Percentiles rank a stretch among this genome's conserved stretches.
Conservation (phyloP, 2,113 vertebrate species). For the Mola mola region DNA sequence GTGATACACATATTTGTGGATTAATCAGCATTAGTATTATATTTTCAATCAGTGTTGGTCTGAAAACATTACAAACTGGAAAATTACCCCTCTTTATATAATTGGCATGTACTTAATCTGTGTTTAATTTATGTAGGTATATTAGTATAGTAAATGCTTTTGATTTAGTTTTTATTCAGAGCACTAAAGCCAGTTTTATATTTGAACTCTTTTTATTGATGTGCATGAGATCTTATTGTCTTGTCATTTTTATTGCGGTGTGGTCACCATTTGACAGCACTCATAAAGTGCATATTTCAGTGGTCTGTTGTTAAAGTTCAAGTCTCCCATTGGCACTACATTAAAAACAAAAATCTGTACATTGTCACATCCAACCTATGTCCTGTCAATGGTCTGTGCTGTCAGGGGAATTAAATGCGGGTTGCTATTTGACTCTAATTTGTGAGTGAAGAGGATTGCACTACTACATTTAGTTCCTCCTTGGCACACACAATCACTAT, state of each 20-base stretch:
- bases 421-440: slow-evolving; percentile 69
- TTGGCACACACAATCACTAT: slow-evolving; percentile 75
- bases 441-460: slow-evolving; percentile 70
- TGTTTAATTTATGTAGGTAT: background rate
- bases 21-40: slow-evolving; percentile 31
- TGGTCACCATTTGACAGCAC: slow-evolving; percentile 24
- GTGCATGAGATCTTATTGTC: slow-evolving; percentile 36
- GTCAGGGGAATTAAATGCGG: slow-evolving; percentile 62
- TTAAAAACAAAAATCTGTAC: background rate
- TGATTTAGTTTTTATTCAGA: slow-evolving; percentile 1
- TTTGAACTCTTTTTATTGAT: slow-evolving; percentile 15
- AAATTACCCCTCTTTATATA: slow-evolving; percentile 18
- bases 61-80: slow-evolving; percentile 1
- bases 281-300: slow-evolving; percentile 44
- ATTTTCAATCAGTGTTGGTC: slow-evolving; percentile 13
- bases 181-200: background rate
- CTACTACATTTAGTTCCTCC: slow-evolving; percentile 75
- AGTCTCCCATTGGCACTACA: slow-evolving; percentile 5
- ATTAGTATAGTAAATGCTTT: background rate
- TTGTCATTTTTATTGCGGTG: slow-evolving; percentile 51
- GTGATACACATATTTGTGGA: slow-evolving; percentile 41
- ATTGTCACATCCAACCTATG: slow-evolving; percentile 11
- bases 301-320: slow-evolving; percentile 43
- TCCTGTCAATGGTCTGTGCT: slow-evolving; percentile 52
- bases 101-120: background rate